Evolutionary conservation across 2,113 vertebrate species (phyloP).

Genomic region (Oryzias curvinotus): DNA sequence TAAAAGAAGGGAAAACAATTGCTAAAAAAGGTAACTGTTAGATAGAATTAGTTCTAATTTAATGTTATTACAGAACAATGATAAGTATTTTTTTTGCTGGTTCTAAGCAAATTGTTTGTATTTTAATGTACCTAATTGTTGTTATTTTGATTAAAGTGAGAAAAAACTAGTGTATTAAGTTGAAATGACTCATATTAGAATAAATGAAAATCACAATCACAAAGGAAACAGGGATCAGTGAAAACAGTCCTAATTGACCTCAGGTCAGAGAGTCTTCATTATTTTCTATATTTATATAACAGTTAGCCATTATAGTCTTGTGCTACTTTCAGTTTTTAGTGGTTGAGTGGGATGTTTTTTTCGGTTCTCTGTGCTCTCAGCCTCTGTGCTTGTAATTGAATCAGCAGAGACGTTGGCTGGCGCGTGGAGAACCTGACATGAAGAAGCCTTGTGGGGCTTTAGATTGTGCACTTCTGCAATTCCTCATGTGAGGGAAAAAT

Average conservation of each 20-base stretch:
- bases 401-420: conserved; percentile 12
- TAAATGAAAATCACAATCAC: no score
- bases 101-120: no score
- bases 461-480: conserved; percentile 3
- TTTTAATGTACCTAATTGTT: no score
- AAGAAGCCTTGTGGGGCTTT: conserved; percentile 9
- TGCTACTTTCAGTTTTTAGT: not conserved
- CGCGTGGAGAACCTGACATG: conserved; percentile 21
- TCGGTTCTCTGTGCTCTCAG: not conserved
- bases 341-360: not conserved
- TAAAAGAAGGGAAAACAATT: no score
- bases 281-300: not conserved
- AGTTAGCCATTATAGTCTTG: not conserved
- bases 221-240: not conserved
- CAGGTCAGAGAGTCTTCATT: no score
- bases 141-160: no score
- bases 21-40: no score
- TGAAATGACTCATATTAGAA: no score
- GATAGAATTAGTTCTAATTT: no score
- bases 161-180: no score
- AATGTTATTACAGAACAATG: no score
- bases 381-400: not conserved
- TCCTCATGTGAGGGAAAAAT: conserved; percentile 18
- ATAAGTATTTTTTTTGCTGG: no score
- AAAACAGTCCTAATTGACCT: not conserved